These are phyloP conservation scores for Macrocentrus cingulum DNA, from an alignment of 1,140 invertebrate genomes.

Conservation along the genomic window DNA sequence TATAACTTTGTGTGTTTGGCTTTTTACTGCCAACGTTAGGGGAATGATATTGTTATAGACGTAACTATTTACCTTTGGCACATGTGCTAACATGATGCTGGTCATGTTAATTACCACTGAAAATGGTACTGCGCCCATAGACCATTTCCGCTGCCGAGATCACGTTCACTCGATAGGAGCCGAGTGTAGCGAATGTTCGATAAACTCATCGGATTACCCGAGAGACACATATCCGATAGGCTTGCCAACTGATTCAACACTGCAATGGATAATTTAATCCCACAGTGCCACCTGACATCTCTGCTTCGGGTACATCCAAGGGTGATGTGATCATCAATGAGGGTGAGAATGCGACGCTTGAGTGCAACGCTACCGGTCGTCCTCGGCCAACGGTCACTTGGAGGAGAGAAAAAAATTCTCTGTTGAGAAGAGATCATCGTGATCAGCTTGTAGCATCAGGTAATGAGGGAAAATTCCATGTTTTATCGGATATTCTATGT, in stretches of 20 bases:
- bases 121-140: neutral
- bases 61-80: conserved; percentile 6
- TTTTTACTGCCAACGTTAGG: too few species aligned
- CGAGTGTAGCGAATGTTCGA: conserved; percentile 18
- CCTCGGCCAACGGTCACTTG: conserved; percentile 62
- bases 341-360: conserved; percentile 69
- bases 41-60: neutral
- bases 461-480: conserved; percentile 19
- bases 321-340: conserved; percentile 66
- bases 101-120: conserved; percentile 17
- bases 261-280: conserved; percentile 19
- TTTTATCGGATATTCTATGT: conserved; percentile 5
- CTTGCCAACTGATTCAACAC: neutral
- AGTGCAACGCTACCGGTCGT: conserved; percentile 67
- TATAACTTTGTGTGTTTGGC: too few species aligned
- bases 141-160: conserved; percentile 1
- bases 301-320: conserved; percentile 63
- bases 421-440: conserved; percentile 42
- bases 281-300: conserved; percentile 60
- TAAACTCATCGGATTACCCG: conserved; percentile 15
- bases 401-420: conserved; percentile 57
- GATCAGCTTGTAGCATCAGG: conserved; percentile 44
- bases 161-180: conserved; percentile 11
- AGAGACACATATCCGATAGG: neutral
- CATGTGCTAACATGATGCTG: conserved; percentile 7